Evolutionary conservation across 2,888 invertebrate genomes (phyloP).

Genomic region (Andrena marginata): DNA sequence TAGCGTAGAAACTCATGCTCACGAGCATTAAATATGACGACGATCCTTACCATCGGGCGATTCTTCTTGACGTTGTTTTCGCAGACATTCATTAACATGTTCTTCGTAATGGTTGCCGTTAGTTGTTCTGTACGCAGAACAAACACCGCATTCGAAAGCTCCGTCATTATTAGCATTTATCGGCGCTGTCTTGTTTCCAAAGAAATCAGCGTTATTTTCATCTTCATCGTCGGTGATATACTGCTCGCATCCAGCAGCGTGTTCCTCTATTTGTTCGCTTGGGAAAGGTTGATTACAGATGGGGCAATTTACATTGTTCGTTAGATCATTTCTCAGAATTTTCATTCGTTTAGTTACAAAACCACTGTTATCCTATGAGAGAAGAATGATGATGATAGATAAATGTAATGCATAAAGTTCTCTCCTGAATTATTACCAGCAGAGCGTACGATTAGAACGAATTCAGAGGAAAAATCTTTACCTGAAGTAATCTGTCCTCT

Average conservation of each 20-base stretch:
- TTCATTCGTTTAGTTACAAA: conserved; percentile 28
- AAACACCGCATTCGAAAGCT: conserved; percentile 68
- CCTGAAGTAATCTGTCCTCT: conserved; percentile 42
- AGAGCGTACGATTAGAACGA: neutral
- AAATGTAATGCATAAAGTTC: neutral
- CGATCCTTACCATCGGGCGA: conserved; percentile 47
- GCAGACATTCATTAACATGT: conserved; percentile 71
- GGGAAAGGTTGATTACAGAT: conserved; percentile 76
- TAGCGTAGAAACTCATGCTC: neutral
- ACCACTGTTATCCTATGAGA: conserved; percentile 42
- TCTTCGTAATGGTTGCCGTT: conserved; percentile 68
- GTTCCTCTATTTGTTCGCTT: conserved; percentile 70
- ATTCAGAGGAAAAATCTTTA: conserved; percentile 10
- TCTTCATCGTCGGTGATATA: conserved; percentile 57
- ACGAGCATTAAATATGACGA: neutral
- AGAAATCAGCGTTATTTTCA: conserved; percentile 13
- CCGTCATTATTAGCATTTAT: conserved; percentile 5
- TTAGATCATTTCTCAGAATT: conserved; percentile 26
- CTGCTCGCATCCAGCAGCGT: conserved; percentile 77
- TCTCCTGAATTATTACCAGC: neutral
- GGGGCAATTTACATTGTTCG: conserved; percentile 72
- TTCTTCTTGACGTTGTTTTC: conserved; percentile 33
- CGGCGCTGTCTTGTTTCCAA: neutral
- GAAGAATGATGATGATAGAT: neutral
- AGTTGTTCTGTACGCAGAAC: conserved; percentile 67